Base-by-base conservation (phyloP, 2,113 vertebrate genomes). In the Lanius ludovicianus region DNA sequence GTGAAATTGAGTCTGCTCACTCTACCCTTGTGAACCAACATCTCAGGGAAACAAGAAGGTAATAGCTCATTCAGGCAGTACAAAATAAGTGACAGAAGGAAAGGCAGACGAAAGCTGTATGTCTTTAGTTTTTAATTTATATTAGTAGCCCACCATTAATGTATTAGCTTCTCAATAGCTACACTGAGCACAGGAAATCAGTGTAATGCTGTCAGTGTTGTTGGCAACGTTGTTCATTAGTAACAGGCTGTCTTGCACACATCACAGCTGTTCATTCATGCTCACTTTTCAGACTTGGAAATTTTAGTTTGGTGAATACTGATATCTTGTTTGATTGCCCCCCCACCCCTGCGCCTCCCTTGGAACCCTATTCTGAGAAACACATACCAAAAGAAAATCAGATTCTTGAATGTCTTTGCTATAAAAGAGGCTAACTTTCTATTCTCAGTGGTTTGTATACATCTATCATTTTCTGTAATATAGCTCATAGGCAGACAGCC, bases 1-100 rank as follows among this genome's bases (percentile, higher is more conserved):
- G 94, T 92, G 96, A 98, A 98, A 98, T 97, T 97, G 97, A 98
- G 98, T 97, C 97, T 97, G 97, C 90, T 97, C 92, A 84, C 93
- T 96, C 96, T 97, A 96, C 97, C 95, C 97, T 59, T 92, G 97
- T 97, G 97, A 97, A 94, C 94, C 90, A 95, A 60, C 91, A 96
- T 97, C 94, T 95, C 78, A 56, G 93, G 17, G 65, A 97, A 98
- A 97, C 57, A 35, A 94, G 90, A 96, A 97, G 79, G 90, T 96
- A 97, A 97, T 97, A 97, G 95, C 84, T 97, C 95, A 95, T 87
- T 95, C 96, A 96, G 77, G 92, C 80, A 53, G 92, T 94, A 96
- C 91, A 95, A 97, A 97, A 97, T 97, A 93, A 97, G 87, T 88
- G 90, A 95, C 93, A 97, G 96, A 97, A 96, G 96, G 93, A 97